Percentiles rank a stretch among this genome's conserved stretches.
Evolutionary conservation across 2,113 vertebrate species (phyloP).

Genomic region (Trematomus loennbergii): DNA sequence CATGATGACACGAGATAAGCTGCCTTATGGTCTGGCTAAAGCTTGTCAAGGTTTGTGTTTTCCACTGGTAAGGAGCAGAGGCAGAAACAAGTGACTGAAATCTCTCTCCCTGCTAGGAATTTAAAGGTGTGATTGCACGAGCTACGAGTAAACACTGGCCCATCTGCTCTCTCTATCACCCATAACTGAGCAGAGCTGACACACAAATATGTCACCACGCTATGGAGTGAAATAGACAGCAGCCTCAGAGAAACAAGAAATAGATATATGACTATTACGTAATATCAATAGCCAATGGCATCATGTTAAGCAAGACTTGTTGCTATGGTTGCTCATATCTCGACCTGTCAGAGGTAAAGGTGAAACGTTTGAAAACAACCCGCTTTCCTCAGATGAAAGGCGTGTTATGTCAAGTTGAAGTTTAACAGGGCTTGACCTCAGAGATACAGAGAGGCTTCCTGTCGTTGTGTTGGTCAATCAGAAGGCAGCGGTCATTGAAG

Average conservation of each 20-base stretch:
- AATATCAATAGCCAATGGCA: constrained; percentile 41
- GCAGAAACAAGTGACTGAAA: constrained; percentile 57
- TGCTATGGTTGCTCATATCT: constrained; percentile 21
- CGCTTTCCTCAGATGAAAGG: background rate
- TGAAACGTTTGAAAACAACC: constrained; percentile 13
- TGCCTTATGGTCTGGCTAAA: constrained; percentile 33
- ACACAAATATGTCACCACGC: background rate
- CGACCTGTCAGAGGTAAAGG: constrained; percentile 25
- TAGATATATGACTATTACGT: constrained; percentile 33
- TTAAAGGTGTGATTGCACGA: constrained; percentile 60
- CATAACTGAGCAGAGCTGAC: constrained; percentile 34
- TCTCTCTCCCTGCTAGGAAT: constrained; percentile 51
- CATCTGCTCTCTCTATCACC: constrained; percentile 35
- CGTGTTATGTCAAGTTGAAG: constrained; percentile 24
- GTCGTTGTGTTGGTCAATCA: background rate
- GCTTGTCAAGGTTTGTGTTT: constrained; percentile 66
- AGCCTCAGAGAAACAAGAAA: constrained; percentile 7
- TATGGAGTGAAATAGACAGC: constrained; percentile 10
- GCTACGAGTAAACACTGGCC: constrained; percentile 42
- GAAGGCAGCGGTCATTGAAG: background rate
- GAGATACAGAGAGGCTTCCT: constrained; percentile 20
- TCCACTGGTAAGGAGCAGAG: constrained; percentile 53
- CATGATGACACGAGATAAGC: constrained; percentile 56
- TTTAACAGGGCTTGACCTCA: background rate
- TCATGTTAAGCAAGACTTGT: constrained; percentile 21